Percentiles rank a stretch among this genome's conserved stretches.
These are phyloP conservation scores for Girardia tigrina DNA, from an alignment of 2,888 invertebrate genomes.

Conservation along the genomic window DNA sequence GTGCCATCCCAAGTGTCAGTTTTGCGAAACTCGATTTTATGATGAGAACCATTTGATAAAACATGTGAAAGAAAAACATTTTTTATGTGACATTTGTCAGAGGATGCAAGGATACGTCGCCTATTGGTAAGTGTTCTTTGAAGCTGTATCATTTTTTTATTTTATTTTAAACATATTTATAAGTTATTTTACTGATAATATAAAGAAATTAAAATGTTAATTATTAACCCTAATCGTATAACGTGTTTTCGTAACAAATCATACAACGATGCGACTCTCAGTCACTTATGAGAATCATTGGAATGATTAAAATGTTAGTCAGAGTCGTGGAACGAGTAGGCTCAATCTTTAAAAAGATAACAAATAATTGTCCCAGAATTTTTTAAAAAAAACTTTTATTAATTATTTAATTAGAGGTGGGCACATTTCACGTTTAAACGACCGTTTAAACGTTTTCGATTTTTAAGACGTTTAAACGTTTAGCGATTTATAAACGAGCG, in stretches of 20 bases:
- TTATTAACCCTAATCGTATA: not conserved
- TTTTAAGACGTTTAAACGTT: too few relatives aligned
- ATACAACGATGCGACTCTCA: not conserved
- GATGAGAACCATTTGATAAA: not conserved
- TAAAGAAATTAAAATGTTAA: too few relatives aligned
- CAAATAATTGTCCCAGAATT: too few relatives aligned
- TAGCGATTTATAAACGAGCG: too few relatives aligned
- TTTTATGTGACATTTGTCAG: not conserved
- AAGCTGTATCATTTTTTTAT: not conserved
- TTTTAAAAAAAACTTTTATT: too few relatives aligned
- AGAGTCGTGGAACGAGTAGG: too few relatives aligned
- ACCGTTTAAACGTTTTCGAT: too few relatives aligned
- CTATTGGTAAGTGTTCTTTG: too few relatives aligned
- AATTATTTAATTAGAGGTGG: too few relatives aligned
- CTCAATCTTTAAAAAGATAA: too few relatives aligned
- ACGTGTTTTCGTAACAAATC: not conserved
- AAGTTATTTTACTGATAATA: not conserved
- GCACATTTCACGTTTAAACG: too few relatives aligned
- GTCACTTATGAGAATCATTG: not conserved
- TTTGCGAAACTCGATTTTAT: not conserved
- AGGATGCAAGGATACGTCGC: not conserved
- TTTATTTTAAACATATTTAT: not conserved
- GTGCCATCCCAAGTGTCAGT: not conserved
- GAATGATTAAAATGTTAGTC: not conserved
- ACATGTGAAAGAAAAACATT: not conserved